A percentile compares a stretch with the other conserved stretches of the same genome.
phyloP scores from a whole-genome alignment of 2,888 invertebrate species.

The Ectemnius continuus region DNA sequence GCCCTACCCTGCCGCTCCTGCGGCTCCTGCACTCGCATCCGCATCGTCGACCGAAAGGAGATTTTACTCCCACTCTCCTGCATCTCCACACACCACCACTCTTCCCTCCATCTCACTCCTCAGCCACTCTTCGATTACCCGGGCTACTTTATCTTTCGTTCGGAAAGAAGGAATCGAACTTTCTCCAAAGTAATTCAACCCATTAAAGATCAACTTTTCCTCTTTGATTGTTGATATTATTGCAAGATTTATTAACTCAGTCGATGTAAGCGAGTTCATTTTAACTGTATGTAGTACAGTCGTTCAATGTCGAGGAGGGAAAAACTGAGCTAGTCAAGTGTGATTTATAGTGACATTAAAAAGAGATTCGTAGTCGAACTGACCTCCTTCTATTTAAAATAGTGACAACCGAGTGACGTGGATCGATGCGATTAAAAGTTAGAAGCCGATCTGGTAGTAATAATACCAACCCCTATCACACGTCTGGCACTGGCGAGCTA shows the following conservation, averaged over 20 bases:
- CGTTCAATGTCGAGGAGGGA: conserved; percentile 20
- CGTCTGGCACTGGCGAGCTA: neutral
- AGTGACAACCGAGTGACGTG: conserved; percentile 34
- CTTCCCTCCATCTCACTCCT: conserved; percentile 18
- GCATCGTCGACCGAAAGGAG: conserved; percentile 55
- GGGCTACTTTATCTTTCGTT: neutral
- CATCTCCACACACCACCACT: conserved; percentile 20
- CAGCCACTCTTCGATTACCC: neutral
- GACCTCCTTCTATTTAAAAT: conserved; percentile 62
- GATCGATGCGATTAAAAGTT: conserved; percentile 50
- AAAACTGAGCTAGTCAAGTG: conserved; percentile 58
- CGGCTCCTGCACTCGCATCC: conserved; percentile 48
- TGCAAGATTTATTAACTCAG: too few relatives aligned
- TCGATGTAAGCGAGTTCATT: too few relatives aligned
- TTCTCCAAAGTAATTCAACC: too few relatives aligned
- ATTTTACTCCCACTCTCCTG: conserved; percentile 30
- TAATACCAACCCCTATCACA: neutral
- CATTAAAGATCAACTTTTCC: too few relatives aligned
- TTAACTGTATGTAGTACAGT: too few relatives aligned
- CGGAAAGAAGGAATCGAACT: too few relatives aligned
- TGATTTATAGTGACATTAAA: conserved; percentile 56
- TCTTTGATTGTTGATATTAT: too few relatives aligned
- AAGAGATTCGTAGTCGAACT: conserved; percentile 57
- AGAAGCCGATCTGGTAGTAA: conserved; percentile 9
- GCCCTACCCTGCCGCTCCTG: neutral